Percentiles rank a stretch among this genome's conserved stretches.
Conservation (phyloP, 2,888 invertebrate genomes). For the Hemithea aestivaria region DNA sequence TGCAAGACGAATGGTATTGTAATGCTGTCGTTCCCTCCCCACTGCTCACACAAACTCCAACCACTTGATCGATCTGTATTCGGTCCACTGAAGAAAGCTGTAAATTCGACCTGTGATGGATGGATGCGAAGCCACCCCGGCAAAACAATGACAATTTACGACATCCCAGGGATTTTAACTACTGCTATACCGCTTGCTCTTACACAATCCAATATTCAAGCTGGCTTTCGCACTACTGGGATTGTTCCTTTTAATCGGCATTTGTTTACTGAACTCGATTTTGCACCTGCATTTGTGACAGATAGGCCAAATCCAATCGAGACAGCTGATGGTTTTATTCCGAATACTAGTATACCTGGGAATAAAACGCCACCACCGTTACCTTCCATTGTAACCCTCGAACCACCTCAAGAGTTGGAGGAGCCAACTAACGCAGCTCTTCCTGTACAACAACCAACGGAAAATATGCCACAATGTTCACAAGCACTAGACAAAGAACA, state of each 20-base stretch:
- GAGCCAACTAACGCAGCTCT: too few relatives aligned
- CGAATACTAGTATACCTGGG: slow-evolving; percentile 2
- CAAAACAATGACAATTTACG: slow-evolving; percentile 34
- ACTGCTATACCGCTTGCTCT: slow-evolving; percentile 29
- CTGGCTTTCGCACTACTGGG: slow-evolving; percentile 31
- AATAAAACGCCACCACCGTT: slow-evolving; percentile 2
- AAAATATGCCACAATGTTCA: too few relatives aligned
- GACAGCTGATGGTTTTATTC: not conserved
- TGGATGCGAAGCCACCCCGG: slow-evolving; percentile 37
- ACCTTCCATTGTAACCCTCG: slow-evolving; percentile 2
- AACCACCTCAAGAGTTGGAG: too few relatives aligned
- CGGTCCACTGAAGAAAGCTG: slow-evolving; percentile 33
- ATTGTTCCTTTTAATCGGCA: slow-evolving; percentile 31
- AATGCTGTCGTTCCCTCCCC: slow-evolving; percentile 32
- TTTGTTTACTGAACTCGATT: slow-evolving; percentile 32
- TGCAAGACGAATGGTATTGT: slow-evolving; percentile 30
- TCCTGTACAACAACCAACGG: too few relatives aligned
- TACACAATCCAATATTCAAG: slow-evolving; percentile 28
- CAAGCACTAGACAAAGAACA: too few relatives aligned
- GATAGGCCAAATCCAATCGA: slow-evolving; percentile 24
- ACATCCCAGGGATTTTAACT: slow-evolving; percentile 31
- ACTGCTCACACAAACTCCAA: slow-evolving; percentile 34
- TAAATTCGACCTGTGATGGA: slow-evolving; percentile 28
- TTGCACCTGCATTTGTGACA: slow-evolving; percentile 32
- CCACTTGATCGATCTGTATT: slow-evolving; percentile 31